Base-by-base conservation (phyloP, 2,888 invertebrate genomes). In the Achlya flavicornis region DNA sequence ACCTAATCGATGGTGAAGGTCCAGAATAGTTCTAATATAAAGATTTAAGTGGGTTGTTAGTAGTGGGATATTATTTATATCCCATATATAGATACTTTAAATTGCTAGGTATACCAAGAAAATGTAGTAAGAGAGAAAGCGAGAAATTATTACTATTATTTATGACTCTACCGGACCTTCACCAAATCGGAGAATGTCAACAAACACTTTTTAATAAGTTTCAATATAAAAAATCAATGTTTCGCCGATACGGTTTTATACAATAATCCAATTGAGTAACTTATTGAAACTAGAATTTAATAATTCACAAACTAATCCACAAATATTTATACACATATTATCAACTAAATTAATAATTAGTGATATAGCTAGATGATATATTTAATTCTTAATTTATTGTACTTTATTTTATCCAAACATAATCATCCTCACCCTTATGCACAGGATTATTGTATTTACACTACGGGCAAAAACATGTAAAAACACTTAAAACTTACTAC, bases 401-500 rank as follows among this genome's bases (percentile, higher is more conserved):
- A 19, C 16, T 53, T 8, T 8, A 16, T 19, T 53, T 7, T 48
- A 48, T n/a, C 7, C n/a, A 48, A 16, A 48, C 48, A 16, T 4
- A 48, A 10, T 48, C 5, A 48, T 16, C n/a, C 48, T 46, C 46
- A 19, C 19, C 5, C 16, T 12, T 6, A 46, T 14, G 1, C 53
- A 19, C 3, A 19, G 19, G 53, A 53, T 53, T 53, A 53, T 53
- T 53, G 53, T 53, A 53, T 53, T 53, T 53, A 53, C 53, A 53
- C 53, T 7, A 4, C 19, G 7, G 53, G 53, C 53, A 53, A 53
- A 53, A 53, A 53, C 53, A 19, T 61, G 53, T 61, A 57, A 53
- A 38, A 38, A 38, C 38, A 61, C 61, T 35, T 53, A 53, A 53
- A 53, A 53, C 38, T 53, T 6, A 53, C 53, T 53, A 53, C 53